A percentile compares a stretch with the other conserved stretches of the same genome.
These are phyloP conservation scores for Perognathus longimembris DNA, from an alignment of 2,113 vertebrate species.

Conservation along the genomic window DNA sequence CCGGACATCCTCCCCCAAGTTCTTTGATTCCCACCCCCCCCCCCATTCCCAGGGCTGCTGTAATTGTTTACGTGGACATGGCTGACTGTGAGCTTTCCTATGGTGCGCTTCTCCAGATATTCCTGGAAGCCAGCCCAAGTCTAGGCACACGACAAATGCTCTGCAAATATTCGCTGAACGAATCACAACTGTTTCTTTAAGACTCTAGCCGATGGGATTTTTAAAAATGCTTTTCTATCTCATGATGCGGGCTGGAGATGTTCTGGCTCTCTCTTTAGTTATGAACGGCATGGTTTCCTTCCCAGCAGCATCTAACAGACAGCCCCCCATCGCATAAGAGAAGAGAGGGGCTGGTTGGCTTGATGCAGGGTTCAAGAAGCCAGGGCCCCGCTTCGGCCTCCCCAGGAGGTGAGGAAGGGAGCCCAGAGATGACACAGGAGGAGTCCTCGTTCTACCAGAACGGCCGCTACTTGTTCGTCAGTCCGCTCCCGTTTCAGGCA, in stretches of 20 bases:
- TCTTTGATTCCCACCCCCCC: not conserved
- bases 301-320: not conserved
- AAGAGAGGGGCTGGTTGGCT: not conserved
- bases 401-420: not conserved
- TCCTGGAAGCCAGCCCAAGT: not conserved
- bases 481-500: not conserved
- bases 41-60: not conserved
- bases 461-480: not conserved
- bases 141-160: not conserved
- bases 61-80: not conserved
- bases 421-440: not conserved
- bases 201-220: not conserved
- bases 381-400: not conserved
- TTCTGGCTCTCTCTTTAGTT: conserved; percentile 2
- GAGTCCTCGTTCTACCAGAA: not conserved
- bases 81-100: not conserved
- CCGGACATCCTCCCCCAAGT: not conserved
- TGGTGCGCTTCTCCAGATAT: not conserved
- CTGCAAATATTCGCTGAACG: not conserved
- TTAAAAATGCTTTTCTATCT: not conserved
- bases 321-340: not conserved
- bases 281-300: not conserved
- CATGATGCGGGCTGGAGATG: not conserved
- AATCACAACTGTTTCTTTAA: not conserved
- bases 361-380: not conserved